Evolutionary conservation across 1,140 invertebrate genomes (phyloP), one percentile per base, ranked within the genome.

Genomic region (Caenorhabditis brenneri): DNA sequence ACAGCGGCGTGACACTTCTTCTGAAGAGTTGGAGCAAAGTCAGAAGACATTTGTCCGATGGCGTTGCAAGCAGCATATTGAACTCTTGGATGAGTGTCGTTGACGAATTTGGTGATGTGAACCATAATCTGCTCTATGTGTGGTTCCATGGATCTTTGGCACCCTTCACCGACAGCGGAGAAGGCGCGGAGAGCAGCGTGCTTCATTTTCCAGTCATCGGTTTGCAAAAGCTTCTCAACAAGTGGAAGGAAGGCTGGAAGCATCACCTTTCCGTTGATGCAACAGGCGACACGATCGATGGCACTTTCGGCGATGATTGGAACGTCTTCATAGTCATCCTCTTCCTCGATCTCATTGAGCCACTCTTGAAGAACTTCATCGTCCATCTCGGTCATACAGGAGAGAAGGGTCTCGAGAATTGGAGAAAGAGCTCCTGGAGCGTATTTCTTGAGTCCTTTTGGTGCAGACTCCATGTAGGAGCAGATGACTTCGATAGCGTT

Each of bases 101-200:
- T 93, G 39, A 98, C 92, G 91, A 94, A 98, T 84, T 94, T 95
- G 42, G 98, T 92, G 16, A 99, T 91, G 39, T 94, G 95, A 81
- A 95, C 94, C 91, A 99, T 94, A 79, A 99, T 95, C 91, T 96
- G 94, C 80, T 94, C 93, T 3, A 99, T 93, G 92, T 97, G 94
- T 51, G 93, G 92, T 91, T 98, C 96, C 97, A 99, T 99, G 91
- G 98, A 96, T 91, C 97, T 96, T 90, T 97, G 95, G 89, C 96
- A 98, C 19, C 97, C 97, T 93, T 99, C 98, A 0, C 97, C 98
- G 81, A 97, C 95, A 10, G 97, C 96, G 16, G 97, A 98, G 29
- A 99, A 94, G 5, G 97, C 97, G 96, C 99, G 99, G 24, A 99
- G 93, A 19, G 96, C 97, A 69, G 97, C 97, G 91, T 99, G 95